A percentile compares a stretch with the other conserved stretches of the same genome.
Evolutionary conservation across 2,797 vertebrate species (phyloP).

Genomic region (Bothrops alternatus): DNA sequence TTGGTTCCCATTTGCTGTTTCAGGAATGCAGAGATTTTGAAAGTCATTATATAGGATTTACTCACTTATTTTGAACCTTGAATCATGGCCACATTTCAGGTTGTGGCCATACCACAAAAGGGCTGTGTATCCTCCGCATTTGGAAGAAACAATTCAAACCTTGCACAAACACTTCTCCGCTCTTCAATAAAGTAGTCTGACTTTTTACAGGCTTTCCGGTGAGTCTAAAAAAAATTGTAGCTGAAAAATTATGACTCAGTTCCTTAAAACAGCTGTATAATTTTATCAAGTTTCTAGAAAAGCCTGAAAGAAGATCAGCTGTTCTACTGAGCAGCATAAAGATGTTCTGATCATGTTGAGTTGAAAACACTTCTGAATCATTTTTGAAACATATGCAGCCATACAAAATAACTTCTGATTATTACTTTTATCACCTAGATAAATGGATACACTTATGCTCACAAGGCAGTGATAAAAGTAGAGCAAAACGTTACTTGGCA

Average conservation of each 20-base stretch:
- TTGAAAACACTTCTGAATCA: background rate
- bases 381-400: background rate
- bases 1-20: background rate
- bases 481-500: slow-evolving; percentile 1
- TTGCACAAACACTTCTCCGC: background rate
- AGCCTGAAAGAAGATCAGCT: background rate
- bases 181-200: background rate
- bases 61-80: background rate
- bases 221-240: background rate
- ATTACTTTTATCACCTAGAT: background rate
- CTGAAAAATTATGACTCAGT: background rate
- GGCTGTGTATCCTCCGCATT: background rate
- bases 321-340: background rate
- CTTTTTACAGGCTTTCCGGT: background rate
- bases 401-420: background rate
- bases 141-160: background rate
- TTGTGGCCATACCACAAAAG: background rate
- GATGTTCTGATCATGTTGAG: background rate
- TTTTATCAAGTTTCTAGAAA: background rate
- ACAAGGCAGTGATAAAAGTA: slow-evolving; percentile 7
- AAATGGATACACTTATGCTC: background rate
- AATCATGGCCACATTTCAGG: background rate
- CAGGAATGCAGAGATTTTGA: background rate
- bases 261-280: background rate
- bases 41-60: background rate